Evolutionary conservation across 92 coral and sea anemone genomes (phyloP), one percentile per base, ranked within the genome.

Genomic region (Heteractis magnifica): DNA sequence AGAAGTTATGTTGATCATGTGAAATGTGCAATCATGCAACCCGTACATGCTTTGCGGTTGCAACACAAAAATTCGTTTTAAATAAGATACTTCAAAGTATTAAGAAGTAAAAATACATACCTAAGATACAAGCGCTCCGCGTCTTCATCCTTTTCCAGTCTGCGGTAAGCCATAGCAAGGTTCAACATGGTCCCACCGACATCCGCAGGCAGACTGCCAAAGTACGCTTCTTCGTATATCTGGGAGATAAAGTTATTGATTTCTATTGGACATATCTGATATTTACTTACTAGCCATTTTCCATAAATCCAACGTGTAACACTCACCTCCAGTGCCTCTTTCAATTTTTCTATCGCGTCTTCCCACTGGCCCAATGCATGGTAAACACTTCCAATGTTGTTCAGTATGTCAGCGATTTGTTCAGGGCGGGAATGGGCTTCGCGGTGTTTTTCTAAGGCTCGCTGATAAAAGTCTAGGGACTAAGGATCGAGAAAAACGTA

Each of bases 131-230:
- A 78, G 8, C 90, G 83, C 34, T 90, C 92, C 23, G 97, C 97
- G 10, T 86, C 88, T 11, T 71, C 51, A 65, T 78, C 79, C 62
- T 88, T 93, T 12, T 91, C 85, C 18, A 82, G 21, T 68, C 98
- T 89, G 8, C 85, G 78, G 65, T 95, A 93, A 34, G 90, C 94
- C 95, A 95, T 88, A 3, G 92, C 98, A 16, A 95, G 90, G 83
- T 95, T 95, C 48, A 93, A 59, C 10, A 95, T 59, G 11, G 98
- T 95, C 18, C 96, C 98, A 15, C 97, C 96, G 34, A 95, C 98
- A 72, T 93, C 92, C 10, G 98, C 95, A 8, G 98, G 98, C 20
- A 95, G 87, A 48, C 86, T 85, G 2, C 97, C 98, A 84, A 95
- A 95, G 84, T 80, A 95, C 2, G 90, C 88, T 53, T 93, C 96